Percentiles rank a stretch among this genome's conserved stretches.
Conservation (phyloP, 2,888 invertebrate genomes). For the Brenthis daphne region DNA sequence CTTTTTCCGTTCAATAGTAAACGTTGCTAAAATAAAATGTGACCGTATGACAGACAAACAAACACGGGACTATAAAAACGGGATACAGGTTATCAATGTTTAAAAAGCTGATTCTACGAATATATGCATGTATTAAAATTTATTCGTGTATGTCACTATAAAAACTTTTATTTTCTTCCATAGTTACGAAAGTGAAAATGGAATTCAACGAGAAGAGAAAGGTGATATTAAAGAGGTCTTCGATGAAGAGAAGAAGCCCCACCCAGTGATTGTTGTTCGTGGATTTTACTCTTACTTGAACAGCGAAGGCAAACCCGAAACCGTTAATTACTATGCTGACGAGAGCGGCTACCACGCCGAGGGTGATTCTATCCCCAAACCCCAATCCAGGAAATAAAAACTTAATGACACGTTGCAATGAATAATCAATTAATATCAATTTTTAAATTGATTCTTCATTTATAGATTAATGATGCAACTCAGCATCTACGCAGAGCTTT, state of each 20-base stretch:
- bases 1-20: too few species aligned
- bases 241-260: constrained; percentile 82
- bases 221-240: constrained; percentile 69
- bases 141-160: too few species aligned
- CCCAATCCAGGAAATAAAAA: constrained; percentile 51
- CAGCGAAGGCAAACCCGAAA: constrained; percentile 77
- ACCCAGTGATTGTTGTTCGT: constrained; percentile 78
- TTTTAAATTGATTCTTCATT: constrained; percentile 24
- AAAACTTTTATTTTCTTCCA: too few species aligned
- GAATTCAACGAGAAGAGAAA: constrained; percentile 74
- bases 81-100: too few species aligned
- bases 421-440: constrained; percentile 32
- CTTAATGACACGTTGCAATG: constrained; percentile 24
- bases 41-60: too few species aligned
- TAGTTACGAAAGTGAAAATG: constrained; percentile 81
- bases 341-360: constrained; percentile 84
- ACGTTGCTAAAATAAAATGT: too few species aligned
- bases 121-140: too few species aligned
- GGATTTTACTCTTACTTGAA: constrained; percentile 82
- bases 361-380: constrained; percentile 83
- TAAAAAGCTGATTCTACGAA: too few species aligned
- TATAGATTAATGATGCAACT: constrained; percentile 13
- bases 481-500: constrained; percentile 8
- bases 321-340: constrained; percentile 81
- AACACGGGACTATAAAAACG: too few species aligned